phyloP scores from a whole-genome alignment of 1,140 invertebrate species.

The Drosophila mauritiana region DNA sequence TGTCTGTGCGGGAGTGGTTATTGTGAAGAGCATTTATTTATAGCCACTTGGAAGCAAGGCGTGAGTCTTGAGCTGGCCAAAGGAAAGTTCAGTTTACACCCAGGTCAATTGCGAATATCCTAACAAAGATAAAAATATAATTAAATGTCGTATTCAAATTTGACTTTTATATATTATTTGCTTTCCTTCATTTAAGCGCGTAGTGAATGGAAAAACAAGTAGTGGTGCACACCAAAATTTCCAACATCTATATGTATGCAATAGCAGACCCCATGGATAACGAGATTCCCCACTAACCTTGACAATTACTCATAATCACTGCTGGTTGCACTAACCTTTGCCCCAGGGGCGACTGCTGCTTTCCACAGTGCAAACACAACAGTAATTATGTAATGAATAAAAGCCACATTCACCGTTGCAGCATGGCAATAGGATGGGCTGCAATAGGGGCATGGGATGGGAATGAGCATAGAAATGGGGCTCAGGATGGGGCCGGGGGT shows the following conservation, averaged over 20 bases:
- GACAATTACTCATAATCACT: constrained; percentile 74
- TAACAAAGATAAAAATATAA: background rate
- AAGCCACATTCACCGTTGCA: constrained; percentile 72
- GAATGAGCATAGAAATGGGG: background rate
- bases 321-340: constrained; percentile 40
- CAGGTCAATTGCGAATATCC: too few species aligned
- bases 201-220: background rate
- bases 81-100: background rate
- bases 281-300: constrained; percentile 34
- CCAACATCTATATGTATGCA: background rate
- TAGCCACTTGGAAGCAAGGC: constrained; percentile 11
- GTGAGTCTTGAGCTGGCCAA: background rate
- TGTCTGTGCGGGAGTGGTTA: constrained; percentile 26
- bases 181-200: background rate
- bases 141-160: background rate
- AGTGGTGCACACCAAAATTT: background rate
- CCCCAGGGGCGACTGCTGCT: constrained; percentile 38
- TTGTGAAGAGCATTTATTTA: constrained; percentile 43
- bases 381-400: constrained; percentile 80
- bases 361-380: constrained; percentile 74
- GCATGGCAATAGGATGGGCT: background rate
- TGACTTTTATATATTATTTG: background rate
- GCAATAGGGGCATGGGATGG: background rate
- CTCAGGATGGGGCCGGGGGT: background rate
- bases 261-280: background rate